Conservation (phyloP, 1,140 invertebrate genomes). For the Drosophila sulfurigaster region DNA sequence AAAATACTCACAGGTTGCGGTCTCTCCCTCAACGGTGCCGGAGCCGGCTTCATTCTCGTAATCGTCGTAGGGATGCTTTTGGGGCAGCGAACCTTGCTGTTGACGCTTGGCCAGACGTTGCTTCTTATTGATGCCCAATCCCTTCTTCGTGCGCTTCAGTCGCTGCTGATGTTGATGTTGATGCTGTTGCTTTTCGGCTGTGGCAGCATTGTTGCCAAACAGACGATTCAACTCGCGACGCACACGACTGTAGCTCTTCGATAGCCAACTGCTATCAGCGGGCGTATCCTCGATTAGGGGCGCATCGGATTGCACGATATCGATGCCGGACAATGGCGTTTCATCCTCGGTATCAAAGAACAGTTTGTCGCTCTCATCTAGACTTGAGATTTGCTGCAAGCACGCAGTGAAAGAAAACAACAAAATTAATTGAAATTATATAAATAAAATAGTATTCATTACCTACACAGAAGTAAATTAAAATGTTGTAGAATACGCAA, state of each 20-base stretch:
- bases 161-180: background rate
- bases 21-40: constrained; percentile 39
- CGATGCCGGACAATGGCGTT: background rate
- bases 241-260: constrained; percentile 62
- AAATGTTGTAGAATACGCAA: no score
- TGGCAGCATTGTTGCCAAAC: constrained; percentile 55
- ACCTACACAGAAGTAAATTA: no score
- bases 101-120: constrained; percentile 27
- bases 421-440: no score
- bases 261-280: constrained; percentile 58
- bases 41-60: constrained; percentile 58
- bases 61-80: constrained; percentile 40
- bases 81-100: constrained; percentile 18
- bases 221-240: constrained; percentile 68
- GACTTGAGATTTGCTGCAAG: constrained; percentile 63
- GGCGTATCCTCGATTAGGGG: constrained; percentile 33
- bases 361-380: constrained; percentile 57
- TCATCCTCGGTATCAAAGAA: constrained; percentile 39
- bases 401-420: background rate
- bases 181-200: constrained; percentile 4
- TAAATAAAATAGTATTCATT: no score
- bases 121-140: constrained; percentile 12
- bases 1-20: constrained; percentile 46
- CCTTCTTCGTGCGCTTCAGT: constrained; percentile 25
- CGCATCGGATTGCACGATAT: constrained; percentile 24